Evolutionary conservation across 23 tunicate species (phyloP), one percentile per base, ranked within the genome.

Genomic region (Halocynthia aurantium): DNA sequence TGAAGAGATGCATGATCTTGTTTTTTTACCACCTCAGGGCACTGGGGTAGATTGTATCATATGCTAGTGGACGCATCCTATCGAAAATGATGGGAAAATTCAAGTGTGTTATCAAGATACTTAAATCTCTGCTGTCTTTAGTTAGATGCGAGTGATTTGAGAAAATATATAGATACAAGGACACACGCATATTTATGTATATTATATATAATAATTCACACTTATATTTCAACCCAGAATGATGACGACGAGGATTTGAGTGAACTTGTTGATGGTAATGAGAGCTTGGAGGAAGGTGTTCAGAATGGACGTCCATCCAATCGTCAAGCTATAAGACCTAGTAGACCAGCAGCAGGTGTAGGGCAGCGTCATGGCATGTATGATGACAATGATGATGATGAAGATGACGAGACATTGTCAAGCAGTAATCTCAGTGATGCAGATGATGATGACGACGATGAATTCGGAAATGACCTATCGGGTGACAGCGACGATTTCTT

Each of bases 361-460:
- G 91, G 95, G 8, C 84, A 80, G 13, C 80, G 86, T 19, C 51
- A 86, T 19, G 61, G 84, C 15, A 88, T 88, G 95, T 88, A 88
- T 80, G 78, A 76, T 13, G 93, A 77, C 8, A 86, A 76, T 10
- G 69, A 74, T 11, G 84, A 74, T 52, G 95, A 83, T 7, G 80
- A 81, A 40, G 95, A 88, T 31, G 95, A 83, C 22, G 92, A 86
- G 40, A 79, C 84, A 8, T 79, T 83, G 65, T 88, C 87, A 57
- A 79, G 87, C 55, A 88, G 87, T 62, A 86, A 88, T 62, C 56
- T 83, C 40, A 84, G 77, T 69, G 85, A 56, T 9, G 78, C 8
- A 7, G 95, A 88, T 57, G 95, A 79, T 51, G 74, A 65, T 61
- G 81, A 51, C 15, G 88, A 83, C 53, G 85, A 82, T 58, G 22